Evolutionary conservation across 2,888 invertebrate genomes (phyloP).

Genomic region (Coleophora deauratella): DNA sequence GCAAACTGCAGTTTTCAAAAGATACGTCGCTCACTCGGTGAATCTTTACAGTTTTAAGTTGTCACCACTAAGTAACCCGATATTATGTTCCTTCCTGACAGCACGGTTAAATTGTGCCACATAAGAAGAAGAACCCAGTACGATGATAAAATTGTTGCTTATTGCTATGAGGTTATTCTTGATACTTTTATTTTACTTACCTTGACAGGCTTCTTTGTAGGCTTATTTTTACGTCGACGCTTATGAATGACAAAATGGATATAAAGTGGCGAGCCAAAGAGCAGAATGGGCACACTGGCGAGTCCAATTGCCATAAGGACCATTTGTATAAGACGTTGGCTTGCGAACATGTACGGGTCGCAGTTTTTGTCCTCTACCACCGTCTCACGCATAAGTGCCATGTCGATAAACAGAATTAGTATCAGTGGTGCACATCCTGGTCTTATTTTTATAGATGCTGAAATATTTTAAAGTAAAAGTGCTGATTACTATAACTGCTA

Average conservation of each 20-base stretch:
- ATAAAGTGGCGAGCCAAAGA: constrained; percentile 82
- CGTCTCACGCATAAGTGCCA: constrained; percentile 73
- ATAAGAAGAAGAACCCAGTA: too few species aligned
- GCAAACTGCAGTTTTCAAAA: too few species aligned
- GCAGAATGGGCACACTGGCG: constrained; percentile 80
- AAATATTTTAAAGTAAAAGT: constrained; percentile 5
- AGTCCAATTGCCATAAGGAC: constrained; percentile 73
- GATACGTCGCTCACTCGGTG: too few species aligned
- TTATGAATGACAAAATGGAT: not conserved
- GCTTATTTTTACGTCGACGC: too few species aligned
- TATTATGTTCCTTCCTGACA: too few species aligned
- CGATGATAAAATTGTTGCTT: too few species aligned
- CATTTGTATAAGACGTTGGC: constrained; percentile 73
- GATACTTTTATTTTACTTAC: too few species aligned
- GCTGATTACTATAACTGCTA: not conserved
- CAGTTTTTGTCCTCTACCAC: constrained; percentile 44
- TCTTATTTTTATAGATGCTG: constrained; percentile 26
- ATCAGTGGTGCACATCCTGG: constrained; percentile 82
- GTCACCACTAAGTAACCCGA: too few species aligned
- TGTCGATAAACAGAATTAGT: constrained; percentile 84
- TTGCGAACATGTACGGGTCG: constrained; percentile 70
- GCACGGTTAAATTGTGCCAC: too few species aligned
- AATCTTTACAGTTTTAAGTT: too few species aligned
- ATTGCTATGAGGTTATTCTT: too few species aligned
- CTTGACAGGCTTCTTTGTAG: too few species aligned